Base-by-base conservation (phyloP, 1,140 invertebrate species). In the Drosophila sp. region DNA sequence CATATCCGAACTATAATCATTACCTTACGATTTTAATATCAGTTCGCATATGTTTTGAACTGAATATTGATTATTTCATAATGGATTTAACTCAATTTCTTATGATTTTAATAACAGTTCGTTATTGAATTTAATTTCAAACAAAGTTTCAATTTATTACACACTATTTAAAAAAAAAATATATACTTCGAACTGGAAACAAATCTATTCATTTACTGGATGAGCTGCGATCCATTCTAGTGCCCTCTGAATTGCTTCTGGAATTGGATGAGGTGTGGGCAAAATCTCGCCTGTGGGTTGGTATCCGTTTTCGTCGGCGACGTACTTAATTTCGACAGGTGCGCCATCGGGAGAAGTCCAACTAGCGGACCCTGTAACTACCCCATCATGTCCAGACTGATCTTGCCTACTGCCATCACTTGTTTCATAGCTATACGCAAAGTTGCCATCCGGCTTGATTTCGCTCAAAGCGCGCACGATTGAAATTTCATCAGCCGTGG, bases 261-360 rank as follows among this genome's bases (percentile, higher is more conserved):
- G 91, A 5, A 92, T 80, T 61, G 91, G 93, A 59, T 92, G 93
- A 14, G 93, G 92, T 18, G 92, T 93, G 11, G 93, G 93, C 38
- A 94, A 53, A 84, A 93, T 93, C 11, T 80, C 92, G 13, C 93
- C 93, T 1, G 50, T 27, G 4, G 93, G 93, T 51, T 91, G 91
- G 82, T 80, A 93, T 7, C 92, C 93, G 34, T 93, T 91, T 72
- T 93, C 93, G 72, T 93, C 93, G 64, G 94, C 93, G 7, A 90
- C 56, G 58, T 93, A 94, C 25, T 41, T 74, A 9, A 94, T 40
- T 3, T 51, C 0, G 41, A 90, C 71, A 1, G 21, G 69, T 7
- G 61, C 46, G 29, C 92, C 91, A 18, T 93, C 92, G n/a, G 83
- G 89, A 0, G 74, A 54, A 4, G 71, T 34, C 89, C 90, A 56